A percentile compares a stretch with the other conserved stretches of the same genome.
Conservation (phyloP, 2,888 invertebrate genomes). For the Erebia ligea region DNA sequence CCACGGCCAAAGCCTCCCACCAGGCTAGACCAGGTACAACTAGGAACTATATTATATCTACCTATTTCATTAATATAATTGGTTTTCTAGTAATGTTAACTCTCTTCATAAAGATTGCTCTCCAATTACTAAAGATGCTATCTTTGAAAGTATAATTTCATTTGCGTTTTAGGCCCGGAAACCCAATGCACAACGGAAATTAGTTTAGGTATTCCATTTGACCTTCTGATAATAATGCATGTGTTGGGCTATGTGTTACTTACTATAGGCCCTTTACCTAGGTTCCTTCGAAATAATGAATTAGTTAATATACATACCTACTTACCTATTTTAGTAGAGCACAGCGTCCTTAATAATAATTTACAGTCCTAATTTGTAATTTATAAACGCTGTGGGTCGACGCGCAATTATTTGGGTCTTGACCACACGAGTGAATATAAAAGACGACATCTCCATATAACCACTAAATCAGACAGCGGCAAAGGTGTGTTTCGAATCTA, state of each 20-base stretch:
- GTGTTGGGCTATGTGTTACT: too few species aligned
- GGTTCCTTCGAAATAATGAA: background rate
- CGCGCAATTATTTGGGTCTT: slow-evolving; percentile 56
- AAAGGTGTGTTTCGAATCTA: background rate
- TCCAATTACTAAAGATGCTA: slow-evolving; percentile 26
- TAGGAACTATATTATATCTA: too few species aligned
- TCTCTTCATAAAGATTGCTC: background rate
- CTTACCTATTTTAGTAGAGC: background rate
- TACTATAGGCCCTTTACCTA: background rate
- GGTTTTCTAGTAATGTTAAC: background rate
- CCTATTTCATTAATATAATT: background rate
- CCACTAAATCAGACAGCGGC: slow-evolving; percentile 43
- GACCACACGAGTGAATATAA: slow-evolving; percentile 54
- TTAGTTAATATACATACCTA: background rate
- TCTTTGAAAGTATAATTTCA: slow-evolving; percentile 8
- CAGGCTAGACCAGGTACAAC: too few species aligned
- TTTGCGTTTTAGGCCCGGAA: too few species aligned
- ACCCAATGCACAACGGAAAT: background rate
- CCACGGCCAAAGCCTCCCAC: too few species aligned
- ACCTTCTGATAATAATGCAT: background rate
- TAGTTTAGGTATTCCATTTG: background rate
- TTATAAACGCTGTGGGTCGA: slow-evolving; percentile 59
- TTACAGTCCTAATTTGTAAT: slow-evolving; percentile 53
- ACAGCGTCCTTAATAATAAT: slow-evolving; percentile 6
- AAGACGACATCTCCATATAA: slow-evolving; percentile 42